Conservation (phyloP, 1,140 invertebrate species). For the Nylanderia fulva region DNA sequence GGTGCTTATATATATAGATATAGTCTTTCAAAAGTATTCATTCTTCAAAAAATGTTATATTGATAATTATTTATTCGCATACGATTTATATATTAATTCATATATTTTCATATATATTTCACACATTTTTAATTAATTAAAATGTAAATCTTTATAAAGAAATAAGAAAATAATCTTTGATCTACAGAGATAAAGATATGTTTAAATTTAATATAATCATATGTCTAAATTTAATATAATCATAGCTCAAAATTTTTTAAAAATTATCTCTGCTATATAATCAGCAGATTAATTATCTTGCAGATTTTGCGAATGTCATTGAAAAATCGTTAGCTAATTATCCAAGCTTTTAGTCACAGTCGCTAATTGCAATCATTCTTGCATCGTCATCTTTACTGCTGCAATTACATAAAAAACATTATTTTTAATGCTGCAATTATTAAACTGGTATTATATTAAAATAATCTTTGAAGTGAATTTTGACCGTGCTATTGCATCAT, state of each 20-base stretch:
- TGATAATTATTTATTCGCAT: not conserved
- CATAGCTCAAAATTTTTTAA: not conserved
- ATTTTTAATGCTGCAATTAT: not conserved
- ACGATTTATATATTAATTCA: not conserved
- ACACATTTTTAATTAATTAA: not conserved
- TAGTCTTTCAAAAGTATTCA: too few species aligned
- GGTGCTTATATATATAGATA: too few species aligned
- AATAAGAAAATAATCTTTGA: too few species aligned
- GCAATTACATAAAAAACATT: not conserved
- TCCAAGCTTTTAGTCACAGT: slow-evolving; percentile 15
- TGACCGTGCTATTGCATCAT: not conserved
- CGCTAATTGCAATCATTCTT: slow-evolving; percentile 42
- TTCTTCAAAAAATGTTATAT: too few species aligned
- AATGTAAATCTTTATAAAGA: not conserved
- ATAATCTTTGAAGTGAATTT: not conserved
- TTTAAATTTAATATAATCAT: too few species aligned
- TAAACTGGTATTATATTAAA: not conserved
- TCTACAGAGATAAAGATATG: too few species aligned
- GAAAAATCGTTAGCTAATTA: slow-evolving; percentile 29
- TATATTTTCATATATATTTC: not conserved
- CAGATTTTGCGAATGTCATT: slow-evolving; percentile 10
- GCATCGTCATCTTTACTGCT: slow-evolving; percentile 17
- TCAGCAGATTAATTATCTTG: slow-evolving; percentile 26
- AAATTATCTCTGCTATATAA: not conserved
- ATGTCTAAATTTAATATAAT: too few species aligned